A percentile compares a stretch with the other conserved stretches of the same genome.
Evolutionary conservation across 1,140 invertebrate genomes (phyloP).

Genomic region (Hermatobates lingyangjiaoensis): DNA sequence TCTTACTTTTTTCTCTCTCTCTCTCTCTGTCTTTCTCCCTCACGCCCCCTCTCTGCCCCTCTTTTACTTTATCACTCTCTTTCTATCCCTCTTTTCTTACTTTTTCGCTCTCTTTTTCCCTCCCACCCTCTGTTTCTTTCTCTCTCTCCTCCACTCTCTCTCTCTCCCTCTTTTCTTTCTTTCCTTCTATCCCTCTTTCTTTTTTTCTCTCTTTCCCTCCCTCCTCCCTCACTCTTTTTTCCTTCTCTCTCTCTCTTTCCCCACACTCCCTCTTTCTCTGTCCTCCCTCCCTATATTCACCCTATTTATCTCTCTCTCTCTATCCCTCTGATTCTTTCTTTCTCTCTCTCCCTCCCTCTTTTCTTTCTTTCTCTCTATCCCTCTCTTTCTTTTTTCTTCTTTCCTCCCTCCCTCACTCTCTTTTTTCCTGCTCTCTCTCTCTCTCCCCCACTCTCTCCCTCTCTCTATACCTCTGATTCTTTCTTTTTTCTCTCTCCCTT

Average conservation of each 20-base stretch:
- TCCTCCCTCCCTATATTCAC: background rate
- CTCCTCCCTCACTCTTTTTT: conserved; percentile 12
- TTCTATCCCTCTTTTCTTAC: conserved; percentile 1
- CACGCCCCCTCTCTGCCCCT: conserved; percentile 6
- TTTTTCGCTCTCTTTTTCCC: background rate
- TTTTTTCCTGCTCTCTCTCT: background rate
- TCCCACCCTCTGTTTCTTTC: background rate
- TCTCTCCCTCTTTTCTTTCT: background rate
- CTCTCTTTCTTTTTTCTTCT: background rate
- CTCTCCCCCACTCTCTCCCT: background rate
- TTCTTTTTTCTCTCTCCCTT: too few species aligned
- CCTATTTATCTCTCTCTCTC: background rate
- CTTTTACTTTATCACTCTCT: background rate
- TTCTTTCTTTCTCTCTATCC: background rate
- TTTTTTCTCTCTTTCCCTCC: background rate
- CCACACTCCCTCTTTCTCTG: conserved; percentile 6
- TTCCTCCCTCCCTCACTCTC: background rate
- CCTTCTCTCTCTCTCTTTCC: conserved; percentile 21
- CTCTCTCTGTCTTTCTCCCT: conserved; percentile 15
- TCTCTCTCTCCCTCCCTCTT: background rate
- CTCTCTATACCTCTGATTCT: too few species aligned
- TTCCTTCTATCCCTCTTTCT: background rate
- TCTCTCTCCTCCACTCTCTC: background rate
- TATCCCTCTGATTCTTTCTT: too few species aligned
- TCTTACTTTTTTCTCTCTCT: conserved; percentile 9